These are phyloP conservation scores for Aethina tumida DNA, from an alignment of 1,140 invertebrate genomes.

Conservation along the genomic window DNA sequence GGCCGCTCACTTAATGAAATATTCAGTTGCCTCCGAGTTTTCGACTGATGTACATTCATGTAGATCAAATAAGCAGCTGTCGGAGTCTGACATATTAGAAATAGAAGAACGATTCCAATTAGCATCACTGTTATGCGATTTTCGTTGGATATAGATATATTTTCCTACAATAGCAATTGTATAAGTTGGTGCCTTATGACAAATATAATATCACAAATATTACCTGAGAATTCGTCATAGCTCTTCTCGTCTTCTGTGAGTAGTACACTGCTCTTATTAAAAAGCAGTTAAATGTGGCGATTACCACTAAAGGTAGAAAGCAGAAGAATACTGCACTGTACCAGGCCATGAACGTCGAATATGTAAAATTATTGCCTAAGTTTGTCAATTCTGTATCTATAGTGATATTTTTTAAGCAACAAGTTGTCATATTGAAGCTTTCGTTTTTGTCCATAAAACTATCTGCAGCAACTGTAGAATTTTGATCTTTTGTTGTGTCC, in stretches of 20 bases:
- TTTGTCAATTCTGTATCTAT: slow-evolving; percentile 26
- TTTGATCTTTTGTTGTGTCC: no score
- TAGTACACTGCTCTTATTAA: slow-evolving; percentile 55
- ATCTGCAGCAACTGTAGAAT: no score
- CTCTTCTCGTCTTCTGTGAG: slow-evolving; percentile 41
- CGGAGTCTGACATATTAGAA: slow-evolving; percentile 63
- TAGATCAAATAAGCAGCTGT: slow-evolving; percentile 49
- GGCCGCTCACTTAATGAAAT: slow-evolving; percentile 14
- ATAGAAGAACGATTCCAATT: slow-evolving; percentile 64
- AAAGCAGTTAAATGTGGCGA: slow-evolving; percentile 64
- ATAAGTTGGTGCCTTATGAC: slow-evolving; percentile 4
- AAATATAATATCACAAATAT: slow-evolving; percentile 6
- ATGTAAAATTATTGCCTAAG: slow-evolving; percentile 44
- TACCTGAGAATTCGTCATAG: slow-evolving; percentile 47
- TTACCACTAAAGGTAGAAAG: slow-evolving; percentile 52
- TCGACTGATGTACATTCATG: slow-evolving; percentile 19
- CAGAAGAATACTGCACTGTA: slow-evolving; percentile 56
- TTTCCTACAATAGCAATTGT: slow-evolving; percentile 19
- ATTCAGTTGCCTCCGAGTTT: slow-evolving; percentile 11
- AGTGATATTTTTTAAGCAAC: slow-evolving; percentile 20
- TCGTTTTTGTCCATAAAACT: not conserved
- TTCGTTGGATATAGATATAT: slow-evolving; percentile 40
- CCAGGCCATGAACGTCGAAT: slow-evolving; percentile 55
- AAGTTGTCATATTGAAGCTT: slow-evolving; percentile 8
- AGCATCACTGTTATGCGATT: slow-evolving; percentile 67